Evolutionary conservation across 2,888 invertebrate genomes (phyloP), one percentile per base, ranked within the genome.

Genomic region (Drosophila trichaetosa): DNA sequence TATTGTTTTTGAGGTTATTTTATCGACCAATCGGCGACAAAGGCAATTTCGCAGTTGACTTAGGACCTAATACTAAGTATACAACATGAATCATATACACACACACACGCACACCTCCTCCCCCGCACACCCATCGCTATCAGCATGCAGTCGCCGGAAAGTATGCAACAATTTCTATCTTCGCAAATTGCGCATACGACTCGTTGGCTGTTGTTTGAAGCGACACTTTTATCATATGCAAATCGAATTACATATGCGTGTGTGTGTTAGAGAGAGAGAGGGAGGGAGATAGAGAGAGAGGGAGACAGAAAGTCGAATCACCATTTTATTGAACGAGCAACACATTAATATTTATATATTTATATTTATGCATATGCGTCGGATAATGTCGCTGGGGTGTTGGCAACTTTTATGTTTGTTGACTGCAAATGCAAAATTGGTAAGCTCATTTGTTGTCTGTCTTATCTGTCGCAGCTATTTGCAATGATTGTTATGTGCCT

Each of bases 31-130:
- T 83, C 82, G 73, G 61, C 71, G 72, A 58, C 33, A 61, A 54
- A 59, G 69, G 68, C 83, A 83, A 83, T 83, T 85, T 85, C 64
- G 61, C 80, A 81, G 87, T 86, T 87, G 87, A 87, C 86, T 85
- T 87, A 78, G 87, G 86, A 80, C 69, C 66, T 74, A 81, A 83
- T 82, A 54, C 76, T 63, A 42, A 42, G 66, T 65, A 76, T 77
- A 68, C 73, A 85, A 87, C 81, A 87, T 83, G 72, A 85, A 81
- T 81, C 72, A 60, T 59, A 62, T 60, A 38, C 57, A 58, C 38
- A 21, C 38, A 21, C 27, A 16, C 48, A n/a, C 54, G 48, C 58
- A 18, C 33, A 18, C 48, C 11, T 29, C 29, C 29, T 6, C 29
- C 29, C 29, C 29, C 6, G 7, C 29, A 7, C 29, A 29, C 29